These are phyloP conservation scores for Zaprionus ghesquierei DNA, from an alignment of 1,140 invertebrate genomes.

Conservation along the genomic window DNA sequence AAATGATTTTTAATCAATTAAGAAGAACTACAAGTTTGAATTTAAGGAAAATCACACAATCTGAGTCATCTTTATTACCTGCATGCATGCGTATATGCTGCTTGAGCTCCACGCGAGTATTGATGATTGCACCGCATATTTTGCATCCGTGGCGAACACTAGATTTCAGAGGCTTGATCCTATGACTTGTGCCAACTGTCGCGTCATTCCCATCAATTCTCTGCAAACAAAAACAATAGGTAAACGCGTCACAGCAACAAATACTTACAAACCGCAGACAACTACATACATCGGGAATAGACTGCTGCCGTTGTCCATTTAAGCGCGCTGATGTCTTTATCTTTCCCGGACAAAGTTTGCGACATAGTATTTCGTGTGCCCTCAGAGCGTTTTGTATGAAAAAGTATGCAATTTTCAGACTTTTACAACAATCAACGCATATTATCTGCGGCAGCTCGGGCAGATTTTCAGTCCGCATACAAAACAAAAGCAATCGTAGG, in stretches of 20 bases:
- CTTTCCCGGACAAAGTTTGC: slow-evolving; percentile 47
- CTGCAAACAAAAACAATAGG: slow-evolving; percentile 11
- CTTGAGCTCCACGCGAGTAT: slow-evolving; percentile 64
- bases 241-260: background rate
- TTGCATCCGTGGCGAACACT: slow-evolving; percentile 56
- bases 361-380: slow-evolving; percentile 69
- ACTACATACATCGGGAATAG: slow-evolving; percentile 28
- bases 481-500: slow-evolving; percentile 60
- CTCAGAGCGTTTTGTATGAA: slow-evolving; percentile 67
- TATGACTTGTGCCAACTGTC: background rate
- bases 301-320: slow-evolving; percentile 39
- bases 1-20: background rate
- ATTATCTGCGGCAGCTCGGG: slow-evolving; percentile 63
- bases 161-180: slow-evolving; percentile 8
- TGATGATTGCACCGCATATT: slow-evolving; percentile 50
- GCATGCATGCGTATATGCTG: slow-evolving; percentile 67
- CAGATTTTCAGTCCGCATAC: slow-evolving; percentile 58
- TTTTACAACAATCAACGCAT: slow-evolving; percentile 66
- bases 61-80: slow-evolving; percentile 39
- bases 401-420: slow-evolving; percentile 66
- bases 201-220: background rate
- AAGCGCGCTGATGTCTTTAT: background rate
- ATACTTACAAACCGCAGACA: background rate
- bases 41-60: background rate
- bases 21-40: background rate